Base-by-base conservation (phyloP, 2,797 vertebrate species). In the Hapalemur alaotrensis region DNA sequence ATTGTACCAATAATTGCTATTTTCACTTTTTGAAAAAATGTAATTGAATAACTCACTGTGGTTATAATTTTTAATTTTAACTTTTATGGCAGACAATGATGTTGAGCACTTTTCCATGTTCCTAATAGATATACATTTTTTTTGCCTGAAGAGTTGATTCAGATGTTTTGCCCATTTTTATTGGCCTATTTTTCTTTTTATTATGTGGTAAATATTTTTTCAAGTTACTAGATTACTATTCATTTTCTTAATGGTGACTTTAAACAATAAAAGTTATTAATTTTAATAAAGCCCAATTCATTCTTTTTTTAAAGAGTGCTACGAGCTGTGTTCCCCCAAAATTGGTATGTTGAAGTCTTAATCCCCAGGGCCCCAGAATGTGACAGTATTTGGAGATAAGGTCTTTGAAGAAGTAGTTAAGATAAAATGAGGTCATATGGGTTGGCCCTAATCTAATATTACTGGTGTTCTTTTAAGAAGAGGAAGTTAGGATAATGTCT, bases 261-360 rank as follows among this genome's bases (percentile, higher is more conserved):
- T 82, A 4, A 30, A 88, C 10, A 81, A 82, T 4, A 57, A 5
- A 54, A 35, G 5, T 23, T 6, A 65, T 57, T 76, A 89, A 12
- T 78, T 89, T 89, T 59, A 32, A 67, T n/a, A 61, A 83, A 32
- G 7, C 52, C 0, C 15, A 82, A n/a, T 28, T 76, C 17, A 18
- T 70, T 28, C 22, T 91, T 57, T 35, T 70, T 81, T 61, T 11
- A 59, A 65, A n/a, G 23, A 61, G 1, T 67, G 23, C 22, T 52
- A 20, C 7, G 22, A 35, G 4, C 22, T 70, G 18, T 72, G 18
- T 63, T 35, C 2, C 0, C 2, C 17, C 1, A 2, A 52, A 72
- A 54, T 79, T 32, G 6, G 9, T 35, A 32, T 54, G 10, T 6
- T 25, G 25, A 94, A 67, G 43, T 41, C 12, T 28, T 84, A 43